Evolutionary conservation across 2,113 vertebrate genomes (phyloP).

Genomic region (Eulemur rufifrons): DNA sequence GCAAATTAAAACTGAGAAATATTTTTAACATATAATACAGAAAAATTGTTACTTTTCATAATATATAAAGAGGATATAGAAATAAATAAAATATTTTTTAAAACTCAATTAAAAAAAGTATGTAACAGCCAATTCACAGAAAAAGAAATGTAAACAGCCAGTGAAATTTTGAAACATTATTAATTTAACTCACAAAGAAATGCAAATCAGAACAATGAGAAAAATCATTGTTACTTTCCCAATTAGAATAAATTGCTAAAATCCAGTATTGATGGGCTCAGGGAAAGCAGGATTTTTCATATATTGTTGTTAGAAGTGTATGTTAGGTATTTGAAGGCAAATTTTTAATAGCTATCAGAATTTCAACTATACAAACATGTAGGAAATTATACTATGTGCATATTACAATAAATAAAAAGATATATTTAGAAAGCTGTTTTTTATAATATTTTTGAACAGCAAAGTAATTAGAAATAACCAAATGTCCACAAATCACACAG

Average conservation of each 20-base stretch:
- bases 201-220: neutral
- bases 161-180: neutral
- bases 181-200: neutral
- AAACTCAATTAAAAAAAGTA: neutral
- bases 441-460: neutral
- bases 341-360: neutral
- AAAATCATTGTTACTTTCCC: conserved; percentile 27
- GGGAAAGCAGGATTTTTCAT: conserved; percentile 15
- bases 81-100: neutral
- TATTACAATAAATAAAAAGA: neutral
- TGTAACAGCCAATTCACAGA: neutral
- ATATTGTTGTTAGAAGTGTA: neutral
- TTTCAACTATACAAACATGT: conserved; percentile 18
- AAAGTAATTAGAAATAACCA: neutral
- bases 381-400: neutral
- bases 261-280: neutral
- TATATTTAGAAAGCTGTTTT: neutral
- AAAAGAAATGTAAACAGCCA: neutral
- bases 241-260: conserved; percentile 16
- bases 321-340: neutral
- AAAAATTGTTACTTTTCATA: neutral
- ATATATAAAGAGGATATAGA: neutral
- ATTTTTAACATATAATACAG: neutral
- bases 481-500: neutral
- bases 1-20: conserved; percentile 15